Evolutionary conservation across 2,113 vertebrate species (phyloP).

Genomic region (Pangasianodon hypophthalmus): DNA sequence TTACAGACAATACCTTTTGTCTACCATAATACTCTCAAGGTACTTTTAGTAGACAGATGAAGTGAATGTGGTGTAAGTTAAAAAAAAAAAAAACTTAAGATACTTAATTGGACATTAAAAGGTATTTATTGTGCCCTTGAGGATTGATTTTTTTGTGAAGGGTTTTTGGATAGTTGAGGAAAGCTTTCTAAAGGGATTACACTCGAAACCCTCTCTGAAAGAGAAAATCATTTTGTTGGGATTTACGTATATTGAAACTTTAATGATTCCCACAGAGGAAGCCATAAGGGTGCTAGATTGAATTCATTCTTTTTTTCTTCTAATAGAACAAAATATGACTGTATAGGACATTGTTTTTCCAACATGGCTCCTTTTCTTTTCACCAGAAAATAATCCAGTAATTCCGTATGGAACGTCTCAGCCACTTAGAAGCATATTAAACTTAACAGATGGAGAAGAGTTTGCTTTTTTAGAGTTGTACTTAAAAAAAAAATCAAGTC

Average conservation of each 20-base stretch:
- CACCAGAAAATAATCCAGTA: background rate
- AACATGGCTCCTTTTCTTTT: background rate
- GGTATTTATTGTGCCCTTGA: background rate
- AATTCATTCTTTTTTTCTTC: background rate
- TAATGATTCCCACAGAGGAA: background rate
- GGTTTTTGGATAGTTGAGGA: background rate
- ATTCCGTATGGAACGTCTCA: background rate
- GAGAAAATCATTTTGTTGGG: background rate
- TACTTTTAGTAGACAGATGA: background rate
- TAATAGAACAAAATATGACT: background rate
- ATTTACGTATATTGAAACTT: background rate
- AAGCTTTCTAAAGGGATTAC: background rate
- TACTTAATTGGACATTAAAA: background rate
- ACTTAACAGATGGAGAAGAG: background rate
- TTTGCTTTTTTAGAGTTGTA: background rate
- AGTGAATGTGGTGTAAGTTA: background rate
- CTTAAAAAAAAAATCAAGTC: background rate
- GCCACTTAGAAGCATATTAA: background rate
- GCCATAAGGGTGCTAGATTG: background rate
- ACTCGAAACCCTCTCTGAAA: background rate
- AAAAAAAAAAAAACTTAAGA: background rate
- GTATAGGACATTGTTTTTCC: no score
- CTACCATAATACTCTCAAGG: background rate
- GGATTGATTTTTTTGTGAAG: background rate
- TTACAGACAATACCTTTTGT: background rate